Base-by-base conservation (phyloP, 2,113 vertebrate genomes). In the Eulemur rufifrons region DNA sequence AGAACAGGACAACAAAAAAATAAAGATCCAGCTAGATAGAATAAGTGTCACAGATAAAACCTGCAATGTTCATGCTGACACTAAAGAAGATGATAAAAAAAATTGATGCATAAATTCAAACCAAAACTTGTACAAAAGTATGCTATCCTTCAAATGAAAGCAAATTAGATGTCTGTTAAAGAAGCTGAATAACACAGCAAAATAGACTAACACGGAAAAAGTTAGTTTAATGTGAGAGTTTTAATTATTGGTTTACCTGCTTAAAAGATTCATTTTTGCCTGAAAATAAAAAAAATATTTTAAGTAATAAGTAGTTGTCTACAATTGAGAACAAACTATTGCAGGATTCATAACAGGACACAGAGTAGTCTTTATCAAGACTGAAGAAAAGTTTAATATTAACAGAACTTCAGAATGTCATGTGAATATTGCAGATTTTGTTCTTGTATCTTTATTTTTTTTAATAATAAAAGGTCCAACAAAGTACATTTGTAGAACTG, bases 61-160 rank as follows among this genome's bases (percentile, higher is more conserved):
- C 37, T 77, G 0, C 6, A 56, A 15, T 71, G 3, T 2, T 23
- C 78, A 27, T 1, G 29, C 1, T 59, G 8, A 77, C 17, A 39
- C 13, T 87, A 59, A 47, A 68, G 0, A 25, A 50, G 42, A 66
- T 32, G 34, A 45, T 32, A 42, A 95, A 88, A 95, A 88, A 2
- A 18, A 86, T 37, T 68, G 82, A 59, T 93, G 69, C 74, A 97
- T 45, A 96, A 92, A 52, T 84, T 61, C 87, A 89, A 95, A 18
- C 39, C 2, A 95, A 96, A 66, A 96, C 39, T 6, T 63, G n/a
- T 82, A 32, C 45, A 54, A 77, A 92, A 88, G 10, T 37, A 86
- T 63, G 15, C 47, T 73, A 12, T 39, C 32, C 84, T 82, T 76
- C 39, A 69, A 73, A 87, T 86, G 52, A 94, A 86, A 85, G 82